Evolutionary conservation across 2,797 vertebrate species (phyloP).

Genomic region (Gymnocypris eckloni): DNA sequence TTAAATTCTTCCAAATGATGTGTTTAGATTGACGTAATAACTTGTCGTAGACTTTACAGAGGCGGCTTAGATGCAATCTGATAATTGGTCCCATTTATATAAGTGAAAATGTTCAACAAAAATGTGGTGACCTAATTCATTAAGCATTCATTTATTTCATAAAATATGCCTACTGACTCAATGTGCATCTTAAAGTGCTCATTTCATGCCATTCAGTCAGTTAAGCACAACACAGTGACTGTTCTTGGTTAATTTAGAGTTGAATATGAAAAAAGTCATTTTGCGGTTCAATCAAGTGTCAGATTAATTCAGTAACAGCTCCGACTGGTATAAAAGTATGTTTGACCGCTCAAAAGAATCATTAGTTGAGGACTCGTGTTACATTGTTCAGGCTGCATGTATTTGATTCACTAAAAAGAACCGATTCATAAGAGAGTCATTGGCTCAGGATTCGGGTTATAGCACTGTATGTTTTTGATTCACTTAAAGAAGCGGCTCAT

Average conservation of each 20-base stretch:
- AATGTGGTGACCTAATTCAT: background rate
- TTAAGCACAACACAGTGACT: background rate
- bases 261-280: background rate
- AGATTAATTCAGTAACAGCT: background rate
- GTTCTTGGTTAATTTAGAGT: background rate
- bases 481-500: background rate
- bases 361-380: background rate
- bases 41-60: background rate
- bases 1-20: background rate
- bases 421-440: background rate
- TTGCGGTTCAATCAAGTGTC: background rate
- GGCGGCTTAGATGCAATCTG: background rate
- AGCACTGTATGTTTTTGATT: background rate
- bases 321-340: background rate
- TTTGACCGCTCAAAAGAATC: constrained; percentile 5
- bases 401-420: background rate
- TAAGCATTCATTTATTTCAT: background rate
- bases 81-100: background rate
- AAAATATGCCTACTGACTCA: background rate
- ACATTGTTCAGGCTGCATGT: background rate
- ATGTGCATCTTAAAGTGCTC: background rate
- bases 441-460: background rate
- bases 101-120: background rate
- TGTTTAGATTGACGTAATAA: background rate
- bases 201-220: background rate